These are phyloP conservation scores for Sphaerodactylus townsendi DNA, from an alignment of 2,113 vertebrate genomes.

Conservation along the genomic window DNA sequence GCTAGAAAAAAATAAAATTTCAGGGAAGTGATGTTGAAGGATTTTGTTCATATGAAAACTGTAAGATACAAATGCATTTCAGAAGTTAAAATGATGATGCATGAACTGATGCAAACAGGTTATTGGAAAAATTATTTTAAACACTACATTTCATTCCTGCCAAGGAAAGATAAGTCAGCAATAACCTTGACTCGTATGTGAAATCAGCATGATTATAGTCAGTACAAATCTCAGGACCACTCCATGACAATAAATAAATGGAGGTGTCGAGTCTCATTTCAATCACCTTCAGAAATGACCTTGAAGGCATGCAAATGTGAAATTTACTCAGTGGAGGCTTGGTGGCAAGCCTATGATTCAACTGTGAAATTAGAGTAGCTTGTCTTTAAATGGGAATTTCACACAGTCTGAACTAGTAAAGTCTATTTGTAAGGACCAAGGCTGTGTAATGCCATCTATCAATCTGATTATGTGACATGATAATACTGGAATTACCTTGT, in stretches of 20 bases:
- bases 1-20: constrained; percentile 27
- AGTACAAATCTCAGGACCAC: constrained; percentile 60
- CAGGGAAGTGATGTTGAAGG: constrained; percentile 5
- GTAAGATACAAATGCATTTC: constrained; percentile 22
- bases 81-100: constrained; percentile 39
- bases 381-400: constrained; percentile 73
- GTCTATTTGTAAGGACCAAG: constrained; percentile 41
- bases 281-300: constrained; percentile 71
- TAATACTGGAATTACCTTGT: constrained; percentile 1
- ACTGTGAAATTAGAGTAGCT: constrained; percentile 77
- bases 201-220: constrained; percentile 65
- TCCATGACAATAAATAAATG: constrained; percentile 74
- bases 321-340: constrained; percentile 66
- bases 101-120: constrained; percentile 51
- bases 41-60: neutral
- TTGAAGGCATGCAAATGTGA: constrained; percentile 74
- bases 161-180: constrained; percentile 45
- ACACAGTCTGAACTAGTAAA: constrained; percentile 66
- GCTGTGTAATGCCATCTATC: constrained; percentile 36
- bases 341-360: constrained; percentile 64
- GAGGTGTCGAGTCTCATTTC: constrained; percentile 67
- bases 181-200: constrained; percentile 46
- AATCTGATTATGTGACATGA: constrained; percentile 41
- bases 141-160: constrained; percentile 58
- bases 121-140: constrained; percentile 48